Evolutionary conservation across 2,113 vertebrate species (phyloP).

Genomic region (Bambusicola thoracicus): DNA sequence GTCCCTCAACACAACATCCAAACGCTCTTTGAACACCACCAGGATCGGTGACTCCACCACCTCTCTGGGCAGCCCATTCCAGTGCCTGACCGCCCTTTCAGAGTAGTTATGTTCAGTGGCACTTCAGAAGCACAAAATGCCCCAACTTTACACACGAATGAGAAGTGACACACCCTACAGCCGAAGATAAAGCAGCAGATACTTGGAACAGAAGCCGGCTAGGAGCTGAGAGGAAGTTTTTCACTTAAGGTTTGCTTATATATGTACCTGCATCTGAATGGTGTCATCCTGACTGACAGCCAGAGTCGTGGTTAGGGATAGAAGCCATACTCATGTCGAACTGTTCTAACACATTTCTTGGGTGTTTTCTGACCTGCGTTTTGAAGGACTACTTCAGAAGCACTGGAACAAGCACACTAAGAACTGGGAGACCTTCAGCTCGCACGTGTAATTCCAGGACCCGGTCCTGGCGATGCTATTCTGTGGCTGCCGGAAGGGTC

Average conservation of each 20-base stretch:
- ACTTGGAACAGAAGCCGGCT: background rate
- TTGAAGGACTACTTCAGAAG: background rate
- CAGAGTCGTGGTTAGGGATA: too few species aligned
- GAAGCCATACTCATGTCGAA: fast-evolving
- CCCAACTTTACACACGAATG: background rate
- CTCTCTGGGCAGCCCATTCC: too few species aligned
- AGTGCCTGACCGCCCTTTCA: too few species aligned
- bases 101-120: fast-evolving
- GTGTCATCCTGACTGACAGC: background rate
- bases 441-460: background rate
- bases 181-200: background rate
- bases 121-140: background rate
- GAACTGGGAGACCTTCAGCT: background rate
- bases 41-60: too few species aligned
- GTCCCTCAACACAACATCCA: too few species aligned
- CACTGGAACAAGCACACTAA: background rate
- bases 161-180: background rate
- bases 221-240: background rate
- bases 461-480: background rate
- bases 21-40: too few species aligned
- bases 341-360: background rate
- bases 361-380: background rate
- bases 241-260: background rate
- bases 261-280: fast-evolving
- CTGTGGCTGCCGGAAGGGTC: background rate